These are phyloP conservation scores for Pristionchus fissidentatus DNA, from an alignment of 2,888 invertebrate species.

Conservation along the genomic window DNA sequence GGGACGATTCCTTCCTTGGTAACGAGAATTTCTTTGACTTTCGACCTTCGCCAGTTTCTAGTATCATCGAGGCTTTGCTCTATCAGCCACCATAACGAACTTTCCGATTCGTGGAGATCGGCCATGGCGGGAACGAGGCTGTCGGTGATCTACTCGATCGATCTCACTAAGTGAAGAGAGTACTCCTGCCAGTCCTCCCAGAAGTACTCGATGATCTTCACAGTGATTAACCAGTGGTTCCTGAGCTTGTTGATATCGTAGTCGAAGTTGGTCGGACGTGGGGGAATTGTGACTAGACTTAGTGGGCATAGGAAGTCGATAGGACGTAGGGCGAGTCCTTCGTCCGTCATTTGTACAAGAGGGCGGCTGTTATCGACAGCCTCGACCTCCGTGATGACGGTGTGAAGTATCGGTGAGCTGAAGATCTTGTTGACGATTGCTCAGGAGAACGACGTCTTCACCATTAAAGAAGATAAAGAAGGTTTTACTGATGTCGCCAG, in stretches of 20 bases:
- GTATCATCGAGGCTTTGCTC: background rate
- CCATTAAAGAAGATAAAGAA: slow-evolving; percentile 67
- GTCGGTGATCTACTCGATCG: background rate
- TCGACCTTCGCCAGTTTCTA: background rate
- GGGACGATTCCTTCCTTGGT: background rate
- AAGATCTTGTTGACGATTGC: background rate
- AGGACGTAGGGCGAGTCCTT: background rate
- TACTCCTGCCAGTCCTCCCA: background rate
- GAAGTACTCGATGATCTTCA: background rate
- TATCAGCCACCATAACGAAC: background rate
- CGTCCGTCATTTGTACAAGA: background rate
- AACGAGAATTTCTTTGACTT: background rate
- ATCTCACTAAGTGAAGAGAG: background rate
- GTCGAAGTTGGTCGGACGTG: background rate
- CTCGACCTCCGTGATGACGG: slow-evolving; percentile 9
- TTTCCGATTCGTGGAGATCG: background rate
- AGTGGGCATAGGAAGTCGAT: background rate
- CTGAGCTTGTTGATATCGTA: background rate
- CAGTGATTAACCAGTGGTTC: background rate
- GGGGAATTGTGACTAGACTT: background rate
- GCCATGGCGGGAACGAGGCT: background rate
- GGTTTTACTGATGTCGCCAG: slow-evolving; percentile 69
- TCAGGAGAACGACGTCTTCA: background rate
- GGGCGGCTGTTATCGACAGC: slow-evolving; percentile 1
- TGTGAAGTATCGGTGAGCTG: background rate